Conservation (phyloP, 1,140 invertebrate species). For the Drosophila fuyamai region DNA sequence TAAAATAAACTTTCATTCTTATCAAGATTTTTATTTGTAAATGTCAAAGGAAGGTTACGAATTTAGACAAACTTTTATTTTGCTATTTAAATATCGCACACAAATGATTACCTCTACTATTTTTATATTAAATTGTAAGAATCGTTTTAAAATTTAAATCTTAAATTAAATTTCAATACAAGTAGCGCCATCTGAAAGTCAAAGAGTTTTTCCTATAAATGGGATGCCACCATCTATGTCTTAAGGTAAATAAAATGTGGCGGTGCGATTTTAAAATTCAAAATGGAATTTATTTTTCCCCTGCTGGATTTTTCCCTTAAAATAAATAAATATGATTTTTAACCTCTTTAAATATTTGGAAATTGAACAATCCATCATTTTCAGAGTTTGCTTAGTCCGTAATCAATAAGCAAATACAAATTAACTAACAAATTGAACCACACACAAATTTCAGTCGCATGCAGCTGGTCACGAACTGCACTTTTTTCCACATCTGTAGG, state of each 20-base stretch:
- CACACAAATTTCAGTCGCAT: conserved; percentile 18
- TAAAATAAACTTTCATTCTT: conserved; percentile 3
- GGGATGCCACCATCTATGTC: background rate
- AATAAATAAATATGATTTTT: background rate
- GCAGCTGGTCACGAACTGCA: conserved; percentile 38
- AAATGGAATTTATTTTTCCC: background rate
- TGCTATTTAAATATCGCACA: no score
- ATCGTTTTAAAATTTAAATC: background rate
- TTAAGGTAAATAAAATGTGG: background rate
- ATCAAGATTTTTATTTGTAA: background rate
- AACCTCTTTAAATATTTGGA: conserved; percentile 2
- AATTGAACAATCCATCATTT: conserved; percentile 3
- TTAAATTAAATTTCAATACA: no score
- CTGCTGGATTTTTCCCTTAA: background rate
- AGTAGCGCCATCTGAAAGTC: background rate
- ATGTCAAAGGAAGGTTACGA: no score
- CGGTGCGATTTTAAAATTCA: background rate
- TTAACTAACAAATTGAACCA: conserved; percentile 32
- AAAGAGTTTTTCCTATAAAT: background rate
- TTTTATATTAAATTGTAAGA: background rate
- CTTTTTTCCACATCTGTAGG: background rate
- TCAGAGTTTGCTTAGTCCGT: background rate
- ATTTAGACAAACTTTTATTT: no score
- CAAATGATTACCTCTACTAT: no score
- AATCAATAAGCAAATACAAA: conserved; percentile 32